phyloP scores from a whole-genome alignment of 2,797 vertebrate species.

The Leptoclinus maculatus region DNA sequence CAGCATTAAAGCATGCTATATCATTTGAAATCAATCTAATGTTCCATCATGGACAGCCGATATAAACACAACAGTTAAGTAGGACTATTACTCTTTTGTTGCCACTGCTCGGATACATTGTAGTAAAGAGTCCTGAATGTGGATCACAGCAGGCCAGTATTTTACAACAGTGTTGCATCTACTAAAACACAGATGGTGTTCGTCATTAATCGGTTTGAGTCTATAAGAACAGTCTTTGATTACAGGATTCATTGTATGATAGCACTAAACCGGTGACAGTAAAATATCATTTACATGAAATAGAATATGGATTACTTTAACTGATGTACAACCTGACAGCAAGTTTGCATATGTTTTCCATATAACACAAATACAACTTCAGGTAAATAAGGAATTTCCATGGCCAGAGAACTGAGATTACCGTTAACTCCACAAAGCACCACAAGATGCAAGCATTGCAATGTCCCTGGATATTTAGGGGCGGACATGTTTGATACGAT shows the following conservation, averaged over 20 bases:
- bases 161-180: background rate
- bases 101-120: background rate
- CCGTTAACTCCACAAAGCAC: background rate
- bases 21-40: background rate
- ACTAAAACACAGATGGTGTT: slow-evolving; percentile 17
- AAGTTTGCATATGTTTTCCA: background rate
- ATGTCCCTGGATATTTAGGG: slow-evolving; percentile 1
- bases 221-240: background rate
- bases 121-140: background rate
- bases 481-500: background rate
- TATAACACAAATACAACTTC: background rate
- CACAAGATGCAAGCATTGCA: background rate
- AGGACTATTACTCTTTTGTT: background rate
- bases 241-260: background rate
- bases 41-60: background rate
- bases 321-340: background rate
- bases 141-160: background rate
- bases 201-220: background rate
- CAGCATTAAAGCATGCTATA: background rate
- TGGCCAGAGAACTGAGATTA: background rate
- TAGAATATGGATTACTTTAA: background rate
- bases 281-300: slow-evolving; percentile 1
- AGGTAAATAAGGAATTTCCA: background rate
- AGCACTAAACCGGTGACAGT: background rate
- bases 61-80: background rate